A percentile compares a stretch with the other conserved stretches of the same genome.
phyloP scores from a whole-genome alignment of 2,888 invertebrate species.

The Apodemia mormo region DNA sequence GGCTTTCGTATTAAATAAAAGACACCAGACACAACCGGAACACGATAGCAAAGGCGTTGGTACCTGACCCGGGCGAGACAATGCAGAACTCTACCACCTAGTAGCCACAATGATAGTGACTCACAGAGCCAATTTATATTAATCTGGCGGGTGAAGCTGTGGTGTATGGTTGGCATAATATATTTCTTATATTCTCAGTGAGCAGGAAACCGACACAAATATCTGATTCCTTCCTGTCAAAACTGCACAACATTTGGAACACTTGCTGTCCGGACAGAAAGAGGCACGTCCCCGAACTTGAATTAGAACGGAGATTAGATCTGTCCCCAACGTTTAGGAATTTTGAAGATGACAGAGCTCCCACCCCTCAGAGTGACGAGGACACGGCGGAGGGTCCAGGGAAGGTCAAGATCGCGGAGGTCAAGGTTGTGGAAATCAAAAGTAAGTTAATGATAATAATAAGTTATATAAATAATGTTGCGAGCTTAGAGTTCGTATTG shows the following conservation, averaged over 20 bases:
- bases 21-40: too few species aligned
- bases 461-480: too few species aligned
- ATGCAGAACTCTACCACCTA: too few species aligned
- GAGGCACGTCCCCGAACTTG: constrained; percentile 31
- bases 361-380: constrained; percentile 57
- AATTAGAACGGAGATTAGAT: constrained; percentile 44
- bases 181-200: constrained; percentile 45
- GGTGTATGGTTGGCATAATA: too few species aligned
- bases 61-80: too few species aligned
- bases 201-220: constrained; percentile 57
- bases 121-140: too few species aligned
- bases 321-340: constrained; percentile 54
- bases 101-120: too few species aligned
- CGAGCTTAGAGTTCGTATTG: too few species aligned
- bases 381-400: constrained; percentile 37
- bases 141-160: too few species aligned
- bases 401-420: constrained; percentile 21
- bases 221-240: constrained; percentile 49
- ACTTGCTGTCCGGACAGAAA: constrained; percentile 62
- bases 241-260: constrained; percentile 59
- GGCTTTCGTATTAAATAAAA: too few species aligned
- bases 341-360: constrained; percentile 50
- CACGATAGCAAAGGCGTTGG: too few species aligned
- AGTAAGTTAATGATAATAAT: constrained; percentile 9
- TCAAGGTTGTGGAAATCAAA: constrained; percentile 21